phyloP scores from a whole-genome alignment of 2,797 vertebrate species.

The Eospalax fontanierii region DNA sequence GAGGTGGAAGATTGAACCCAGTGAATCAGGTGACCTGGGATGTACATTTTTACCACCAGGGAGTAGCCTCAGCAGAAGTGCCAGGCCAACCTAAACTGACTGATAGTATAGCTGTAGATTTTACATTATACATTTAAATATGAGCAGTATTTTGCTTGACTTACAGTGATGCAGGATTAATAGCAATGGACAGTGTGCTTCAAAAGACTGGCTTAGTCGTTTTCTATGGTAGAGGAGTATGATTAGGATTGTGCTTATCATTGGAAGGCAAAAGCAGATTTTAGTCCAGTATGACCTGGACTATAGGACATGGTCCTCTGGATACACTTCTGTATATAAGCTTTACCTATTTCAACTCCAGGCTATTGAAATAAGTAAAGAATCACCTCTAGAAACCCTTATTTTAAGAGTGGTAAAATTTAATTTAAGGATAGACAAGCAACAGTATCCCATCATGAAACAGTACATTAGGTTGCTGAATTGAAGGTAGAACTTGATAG shows the following conservation, averaged over 20 bases:
- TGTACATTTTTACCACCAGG: background rate
- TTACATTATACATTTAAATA: background rate
- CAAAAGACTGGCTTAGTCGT: background rate
- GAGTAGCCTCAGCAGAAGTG: background rate
- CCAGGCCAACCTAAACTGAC: too few relatives aligned
- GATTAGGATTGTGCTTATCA: background rate
- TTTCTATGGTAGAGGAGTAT: background rate
- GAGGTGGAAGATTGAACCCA: too few relatives aligned
- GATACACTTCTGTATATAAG: background rate
- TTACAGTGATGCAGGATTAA: background rate
- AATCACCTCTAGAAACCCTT: background rate
- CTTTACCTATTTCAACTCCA: background rate
- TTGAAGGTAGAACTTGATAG: background rate
- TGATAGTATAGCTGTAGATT: background rate
- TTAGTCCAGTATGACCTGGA: constrained; percentile 4
- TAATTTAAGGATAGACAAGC: background rate
- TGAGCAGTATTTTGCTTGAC: background rate
- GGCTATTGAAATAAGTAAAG: background rate
- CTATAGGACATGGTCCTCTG: background rate
- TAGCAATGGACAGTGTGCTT: background rate
- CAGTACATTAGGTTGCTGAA: background rate
- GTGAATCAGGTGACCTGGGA: background rate
- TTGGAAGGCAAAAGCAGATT: background rate
- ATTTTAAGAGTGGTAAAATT: background rate
- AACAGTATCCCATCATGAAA: background rate